Percentiles rank a stretch among this genome's conserved stretches.
Evolutionary conservation across 2,797 vertebrate species (phyloP).

Genomic region (Coreius guichenoti): DNA sequence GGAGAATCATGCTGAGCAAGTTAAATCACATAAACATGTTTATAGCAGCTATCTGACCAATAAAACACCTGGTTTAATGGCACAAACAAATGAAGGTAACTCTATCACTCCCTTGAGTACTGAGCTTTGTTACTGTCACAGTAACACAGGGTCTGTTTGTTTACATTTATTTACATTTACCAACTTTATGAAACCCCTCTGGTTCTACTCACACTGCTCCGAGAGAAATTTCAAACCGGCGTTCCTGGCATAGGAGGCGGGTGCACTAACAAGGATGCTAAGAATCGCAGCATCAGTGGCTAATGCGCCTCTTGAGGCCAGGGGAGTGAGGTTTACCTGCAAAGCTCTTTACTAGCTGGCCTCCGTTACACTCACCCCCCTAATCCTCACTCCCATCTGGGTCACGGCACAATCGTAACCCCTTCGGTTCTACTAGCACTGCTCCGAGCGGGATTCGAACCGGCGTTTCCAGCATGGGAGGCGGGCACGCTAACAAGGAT

Average conservation of each 20-base stretch:
- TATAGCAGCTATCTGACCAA: not conserved
- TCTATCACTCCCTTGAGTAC: not conserved
- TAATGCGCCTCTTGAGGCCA: not conserved
- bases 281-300: not conserved
- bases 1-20: slow-evolving; percentile 12
- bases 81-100: not conserved
- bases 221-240: not conserved
- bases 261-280: not conserved
- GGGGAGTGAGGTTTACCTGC: not conserved
- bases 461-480: no score
- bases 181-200: not conserved
- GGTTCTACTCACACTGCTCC: not conserved
- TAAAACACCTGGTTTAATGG: not conserved
- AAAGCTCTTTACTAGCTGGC: not conserved
- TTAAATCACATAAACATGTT: not conserved
- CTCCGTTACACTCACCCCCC: no score
- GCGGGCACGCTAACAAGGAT: no score
- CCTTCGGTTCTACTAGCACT: no score
- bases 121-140: not conserved
- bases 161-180: slow-evolving; percentile 2
- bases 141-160: not conserved
- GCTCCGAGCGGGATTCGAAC: no score
- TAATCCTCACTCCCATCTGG: no score
- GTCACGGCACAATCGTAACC: no score
- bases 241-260: not conserved